Conservation (phyloP, 1,140 invertebrate genomes). For the Charaxes varanes region DNA sequence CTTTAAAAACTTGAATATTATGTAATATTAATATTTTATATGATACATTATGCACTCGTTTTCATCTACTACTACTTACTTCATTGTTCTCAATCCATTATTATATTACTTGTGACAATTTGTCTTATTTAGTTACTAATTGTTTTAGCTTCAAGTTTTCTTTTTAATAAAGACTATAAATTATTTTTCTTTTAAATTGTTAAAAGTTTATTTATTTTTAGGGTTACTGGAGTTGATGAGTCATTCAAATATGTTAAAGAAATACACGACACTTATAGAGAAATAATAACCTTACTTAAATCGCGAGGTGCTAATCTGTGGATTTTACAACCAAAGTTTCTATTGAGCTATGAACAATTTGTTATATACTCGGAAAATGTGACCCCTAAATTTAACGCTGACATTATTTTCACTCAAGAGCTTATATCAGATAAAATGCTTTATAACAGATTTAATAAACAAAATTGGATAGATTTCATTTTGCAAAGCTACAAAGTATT, state of each 20-base stretch:
- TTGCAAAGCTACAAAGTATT: conserved; percentile 66
- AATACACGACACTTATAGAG: conserved; percentile 54
- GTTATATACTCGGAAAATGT: conserved; percentile 43
- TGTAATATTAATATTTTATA: conserved; percentile 9
- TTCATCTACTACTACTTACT: too few relatives aligned
- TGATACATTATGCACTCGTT: too few relatives aligned
- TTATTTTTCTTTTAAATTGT: too few relatives aligned
- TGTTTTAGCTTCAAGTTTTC: too few relatives aligned
- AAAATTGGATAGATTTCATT: conserved; percentile 64
- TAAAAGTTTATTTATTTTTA: too few relatives aligned
- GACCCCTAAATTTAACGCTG: conserved; percentile 42
- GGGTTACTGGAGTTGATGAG: conserved; percentile 38
- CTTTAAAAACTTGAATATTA: neutral
- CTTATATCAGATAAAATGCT: conserved; percentile 34
- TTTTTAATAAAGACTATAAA: too few relatives aligned
- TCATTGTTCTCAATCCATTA: too few relatives aligned
- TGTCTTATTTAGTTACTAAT: too few relatives aligned
- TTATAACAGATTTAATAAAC: conserved; percentile 58
- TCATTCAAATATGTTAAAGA: conserved; percentile 48
- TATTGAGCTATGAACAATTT: conserved; percentile 60
- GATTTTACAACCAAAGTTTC: conserved; percentile 48
- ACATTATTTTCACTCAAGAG: conserved; percentile 40
- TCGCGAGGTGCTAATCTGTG: conserved; percentile 51
- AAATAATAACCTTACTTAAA: conserved; percentile 49
- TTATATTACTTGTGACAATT: too few relatives aligned